Conservation (phyloP, 2,113 vertebrate species). For the Struthio camelus region DNA sequence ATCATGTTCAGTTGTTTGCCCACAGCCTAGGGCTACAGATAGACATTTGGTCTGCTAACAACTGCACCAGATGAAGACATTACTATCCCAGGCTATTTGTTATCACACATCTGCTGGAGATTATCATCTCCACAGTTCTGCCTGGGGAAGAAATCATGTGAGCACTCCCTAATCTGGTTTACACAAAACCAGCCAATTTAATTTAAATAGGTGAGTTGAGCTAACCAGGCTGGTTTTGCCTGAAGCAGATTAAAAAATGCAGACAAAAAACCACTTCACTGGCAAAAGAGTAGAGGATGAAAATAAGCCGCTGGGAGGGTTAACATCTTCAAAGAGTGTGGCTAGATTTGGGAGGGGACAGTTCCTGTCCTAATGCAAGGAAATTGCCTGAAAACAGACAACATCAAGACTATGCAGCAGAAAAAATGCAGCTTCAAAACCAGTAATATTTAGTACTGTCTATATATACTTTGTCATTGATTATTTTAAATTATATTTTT, state of each 20-base stretch:
- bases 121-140: conserved; percentile 64
- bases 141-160: conserved; percentile 53
- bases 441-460: neutral
- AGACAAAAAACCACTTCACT: neutral
- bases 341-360: neutral
- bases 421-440: neutral
- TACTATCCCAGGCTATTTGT: conserved; percentile 68
- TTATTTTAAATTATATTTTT: no score
- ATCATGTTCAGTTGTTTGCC: conserved; percentile 59
- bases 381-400: neutral
- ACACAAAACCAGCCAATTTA: conserved; percentile 43
- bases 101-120: conserved; percentile 70
- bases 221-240: conserved; percentile 27
- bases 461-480: neutral
- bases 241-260: neutral
- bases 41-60: conserved; percentile 69
- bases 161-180: conserved; percentile 2
- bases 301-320: neutral
- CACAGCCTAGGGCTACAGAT: conserved; percentile 50
- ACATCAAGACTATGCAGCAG: neutral
- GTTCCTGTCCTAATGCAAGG: neutral
- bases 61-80: conserved; percentile 66
- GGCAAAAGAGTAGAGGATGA: neutral
- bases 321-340: neutral
- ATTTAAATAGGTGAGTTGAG: conserved; percentile 56